These are phyloP conservation scores for Sesia apiformis DNA, from an alignment of 2,888 invertebrate species.

Conservation along the genomic window DNA sequence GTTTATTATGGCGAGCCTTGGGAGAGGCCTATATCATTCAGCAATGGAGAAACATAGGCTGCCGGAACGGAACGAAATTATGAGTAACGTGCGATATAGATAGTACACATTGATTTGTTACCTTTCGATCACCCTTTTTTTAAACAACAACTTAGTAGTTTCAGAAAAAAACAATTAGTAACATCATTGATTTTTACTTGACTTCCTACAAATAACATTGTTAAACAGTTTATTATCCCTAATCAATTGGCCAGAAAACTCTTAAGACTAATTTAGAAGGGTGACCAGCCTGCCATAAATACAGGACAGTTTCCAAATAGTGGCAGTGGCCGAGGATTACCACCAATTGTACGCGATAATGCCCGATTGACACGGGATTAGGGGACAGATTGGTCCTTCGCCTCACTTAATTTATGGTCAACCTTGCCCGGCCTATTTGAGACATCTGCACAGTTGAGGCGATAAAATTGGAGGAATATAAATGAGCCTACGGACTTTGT, in stretches of 20 bases:
- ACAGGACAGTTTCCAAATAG: constrained; percentile 23
- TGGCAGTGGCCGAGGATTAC: constrained; percentile 49
- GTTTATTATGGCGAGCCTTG: too few species aligned
- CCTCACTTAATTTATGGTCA: constrained; percentile 43
- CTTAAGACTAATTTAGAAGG: constrained; percentile 27
- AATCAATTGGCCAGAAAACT: background rate
- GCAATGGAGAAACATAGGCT: too few species aligned
- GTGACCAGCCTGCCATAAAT: constrained; percentile 48
- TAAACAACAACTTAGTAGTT: too few species aligned
- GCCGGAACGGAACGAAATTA: too few species aligned
- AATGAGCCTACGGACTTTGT: constrained; percentile 2
- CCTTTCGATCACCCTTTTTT: too few species aligned
- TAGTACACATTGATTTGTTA: too few species aligned
- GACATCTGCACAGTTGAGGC: constrained; percentile 10
- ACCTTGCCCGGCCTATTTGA: constrained; percentile 12
- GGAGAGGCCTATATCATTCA: too few species aligned
- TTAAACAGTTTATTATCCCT: background rate
- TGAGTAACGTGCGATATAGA: too few species aligned
- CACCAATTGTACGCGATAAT: constrained; percentile 49
- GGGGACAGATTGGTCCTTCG: constrained; percentile 37
- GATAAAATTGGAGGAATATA: too few species aligned
- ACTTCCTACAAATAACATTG: too few species aligned
- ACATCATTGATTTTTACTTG: too few species aligned
- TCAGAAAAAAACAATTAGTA: too few species aligned
- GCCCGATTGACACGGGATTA: constrained; percentile 59